Evolutionary conservation across 2,888 invertebrate species (phyloP).

Genomic region (Isotomurus palustris): DNA sequence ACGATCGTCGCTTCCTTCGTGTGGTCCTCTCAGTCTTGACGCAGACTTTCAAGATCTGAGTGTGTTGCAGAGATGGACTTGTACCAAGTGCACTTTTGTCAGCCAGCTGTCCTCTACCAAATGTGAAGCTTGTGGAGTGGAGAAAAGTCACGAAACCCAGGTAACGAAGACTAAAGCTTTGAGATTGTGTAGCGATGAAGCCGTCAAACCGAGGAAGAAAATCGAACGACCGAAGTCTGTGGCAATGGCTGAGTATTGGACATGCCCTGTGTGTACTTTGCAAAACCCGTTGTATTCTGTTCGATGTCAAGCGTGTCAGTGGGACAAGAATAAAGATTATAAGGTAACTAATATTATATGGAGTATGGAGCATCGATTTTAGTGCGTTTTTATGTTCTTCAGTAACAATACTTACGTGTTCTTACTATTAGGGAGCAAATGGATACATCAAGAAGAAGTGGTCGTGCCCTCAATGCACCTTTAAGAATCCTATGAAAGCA

Average conservation of each 20-base stretch:
- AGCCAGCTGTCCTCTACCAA: constrained; percentile 67
- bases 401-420: neutral
- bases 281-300: constrained; percentile 42
- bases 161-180: neutral
- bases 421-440: constrained; percentile 25
- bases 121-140: constrained; percentile 84
- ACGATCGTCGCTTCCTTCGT: constrained; percentile 40
- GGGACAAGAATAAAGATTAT: constrained; percentile 43
- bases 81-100: constrained; percentile 79
- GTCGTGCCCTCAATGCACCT: constrained; percentile 50
- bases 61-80: constrained; percentile 63
- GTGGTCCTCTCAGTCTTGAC: constrained; percentile 33
- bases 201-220: constrained; percentile 26
- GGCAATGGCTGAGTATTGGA: constrained; percentile 43
- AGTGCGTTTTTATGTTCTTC: neutral
- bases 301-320: constrained; percentile 44
- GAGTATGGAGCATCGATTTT: neutral
- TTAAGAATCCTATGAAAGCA: constrained; percentile 47
- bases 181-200: constrained; percentile 5
- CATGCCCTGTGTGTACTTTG: constrained; percentile 44
- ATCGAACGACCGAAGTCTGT: constrained; percentile 41
- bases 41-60: constrained; percentile 24
- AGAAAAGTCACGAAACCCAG: constrained; percentile 59
- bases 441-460: constrained; percentile 45
- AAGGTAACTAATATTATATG: constrained; percentile 27